phyloP scores from a whole-genome alignment of 2,797 vertebrate species.

The Sebastes trivittatus region DNA sequence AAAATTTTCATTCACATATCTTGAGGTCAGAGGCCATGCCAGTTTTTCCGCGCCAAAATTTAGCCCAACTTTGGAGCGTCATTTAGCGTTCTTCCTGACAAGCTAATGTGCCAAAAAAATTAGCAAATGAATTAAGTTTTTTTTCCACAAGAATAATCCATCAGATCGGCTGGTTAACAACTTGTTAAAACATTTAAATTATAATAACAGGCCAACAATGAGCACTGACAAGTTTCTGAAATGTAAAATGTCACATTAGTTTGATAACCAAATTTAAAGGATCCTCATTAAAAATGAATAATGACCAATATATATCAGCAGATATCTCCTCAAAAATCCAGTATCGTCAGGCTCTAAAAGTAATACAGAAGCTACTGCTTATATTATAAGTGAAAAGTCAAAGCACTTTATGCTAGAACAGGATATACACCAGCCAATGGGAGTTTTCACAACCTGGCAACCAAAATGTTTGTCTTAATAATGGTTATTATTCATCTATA shows the following conservation, averaged over 20 bases:
- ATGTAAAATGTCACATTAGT: not conserved
- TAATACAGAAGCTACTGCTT: not conserved
- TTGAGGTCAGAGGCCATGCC: too few species aligned
- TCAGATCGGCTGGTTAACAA: not conserved
- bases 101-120: too few species aligned
- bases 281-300: not conserved
- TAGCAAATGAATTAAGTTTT: not conserved
- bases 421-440: not conserved
- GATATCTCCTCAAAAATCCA: not conserved
- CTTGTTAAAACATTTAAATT: not conserved
- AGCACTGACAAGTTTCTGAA: not conserved
- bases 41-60: too few species aligned
- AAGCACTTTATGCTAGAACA: not conserved
- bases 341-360: not conserved
- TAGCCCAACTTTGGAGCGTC: fast-evolving
- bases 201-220: not conserved
- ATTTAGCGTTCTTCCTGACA: too few species aligned
- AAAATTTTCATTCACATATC: too few species aligned
- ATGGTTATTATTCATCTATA: not conserved
- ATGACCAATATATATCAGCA: not conserved
- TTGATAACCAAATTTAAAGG: not conserved
- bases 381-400: not conserved
- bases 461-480: not conserved
- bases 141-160: not conserved
- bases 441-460: not conserved